These are phyloP conservation scores for Papio anubis DNA, from an alignment of 2,113 vertebrate genomes.

Conservation along the genomic window DNA sequence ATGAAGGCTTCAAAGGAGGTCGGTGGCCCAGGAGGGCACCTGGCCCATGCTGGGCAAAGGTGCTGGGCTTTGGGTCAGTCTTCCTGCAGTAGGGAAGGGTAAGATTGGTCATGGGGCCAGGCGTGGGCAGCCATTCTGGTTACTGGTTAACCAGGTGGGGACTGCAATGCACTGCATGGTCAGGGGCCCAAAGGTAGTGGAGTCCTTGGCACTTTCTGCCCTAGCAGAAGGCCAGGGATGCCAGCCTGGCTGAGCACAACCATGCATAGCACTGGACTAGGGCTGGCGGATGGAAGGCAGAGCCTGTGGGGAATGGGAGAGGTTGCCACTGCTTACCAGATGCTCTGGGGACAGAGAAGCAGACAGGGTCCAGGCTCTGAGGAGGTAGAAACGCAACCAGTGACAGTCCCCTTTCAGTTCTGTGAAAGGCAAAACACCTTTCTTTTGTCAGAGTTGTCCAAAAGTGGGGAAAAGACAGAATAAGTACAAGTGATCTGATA, in stretches of 20 bases:
- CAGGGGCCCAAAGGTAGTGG: neutral
- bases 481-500: neutral
- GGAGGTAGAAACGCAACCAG: neutral
- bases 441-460: neutral
- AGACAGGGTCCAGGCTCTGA: neutral
- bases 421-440: neutral
- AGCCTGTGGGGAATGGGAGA: neutral
- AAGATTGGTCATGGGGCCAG: neutral
- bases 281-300: neutral
- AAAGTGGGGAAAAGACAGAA: neutral
- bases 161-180: neutral
- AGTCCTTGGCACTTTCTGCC: neutral
- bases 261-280: rapidly evolving
- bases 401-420: neutral
- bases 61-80: neutral
- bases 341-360: neutral
- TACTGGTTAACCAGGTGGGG: slow-evolving; percentile 19
- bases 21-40: neutral
- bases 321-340: neutral
- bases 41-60: neutral
- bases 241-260: neutral
- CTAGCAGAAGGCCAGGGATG: neutral
- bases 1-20: neutral
- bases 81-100: neutral
- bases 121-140: neutral